Evolutionary conservation across 1,140 invertebrate genomes (phyloP).

Genomic region (Orius laevigatus): DNA sequence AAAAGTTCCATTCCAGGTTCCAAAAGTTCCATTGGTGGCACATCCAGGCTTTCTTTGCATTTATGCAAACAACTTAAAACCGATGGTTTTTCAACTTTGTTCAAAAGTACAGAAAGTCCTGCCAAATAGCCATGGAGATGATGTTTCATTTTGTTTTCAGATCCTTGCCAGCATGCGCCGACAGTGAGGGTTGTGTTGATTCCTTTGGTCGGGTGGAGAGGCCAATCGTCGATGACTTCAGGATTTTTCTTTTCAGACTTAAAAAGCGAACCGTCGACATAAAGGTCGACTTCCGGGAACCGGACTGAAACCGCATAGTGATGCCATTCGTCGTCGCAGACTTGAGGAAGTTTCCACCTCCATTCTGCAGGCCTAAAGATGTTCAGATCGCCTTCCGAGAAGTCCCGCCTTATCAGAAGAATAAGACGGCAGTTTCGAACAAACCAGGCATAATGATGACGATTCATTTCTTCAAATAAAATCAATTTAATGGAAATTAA

Average conservation of each 20-base stretch:
- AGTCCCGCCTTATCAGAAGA: constrained; percentile 78
- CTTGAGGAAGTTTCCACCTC: constrained; percentile 81
- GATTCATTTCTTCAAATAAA: constrained; percentile 67
- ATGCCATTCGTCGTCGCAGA: constrained; percentile 98
- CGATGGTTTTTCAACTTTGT: constrained; percentile 57
- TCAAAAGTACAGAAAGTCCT: constrained; percentile 65
- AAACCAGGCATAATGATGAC: constrained; percentile 94
- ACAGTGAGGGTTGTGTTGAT: constrained; percentile 87
- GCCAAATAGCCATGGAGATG: constrained; percentile 76
- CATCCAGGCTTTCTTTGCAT: constrained; percentile 69
- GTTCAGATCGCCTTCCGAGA: constrained; percentile 79
- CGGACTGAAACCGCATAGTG: constrained; percentile 88
- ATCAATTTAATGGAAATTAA: constrained; percentile 6
- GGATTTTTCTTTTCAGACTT: constrained; percentile 69
- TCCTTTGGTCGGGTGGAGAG: constrained; percentile 86
- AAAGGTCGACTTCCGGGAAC: constrained; percentile 75
- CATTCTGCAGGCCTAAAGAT: constrained; percentile 96
- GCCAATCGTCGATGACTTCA: constrained; percentile 98
- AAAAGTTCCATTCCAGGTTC: constrained; percentile 56
- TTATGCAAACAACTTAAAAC: constrained; percentile 71
- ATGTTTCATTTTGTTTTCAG: constrained; percentile 73
- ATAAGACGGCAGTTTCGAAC: constrained; percentile 92
- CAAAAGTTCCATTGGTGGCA: constrained; percentile 57
- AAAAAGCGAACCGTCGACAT: constrained; percentile 76
- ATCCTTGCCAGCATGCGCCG: constrained; percentile 94